phyloP scores from a whole-genome alignment of 1,140 invertebrate species.

The Scaptomyza montana region DNA sequence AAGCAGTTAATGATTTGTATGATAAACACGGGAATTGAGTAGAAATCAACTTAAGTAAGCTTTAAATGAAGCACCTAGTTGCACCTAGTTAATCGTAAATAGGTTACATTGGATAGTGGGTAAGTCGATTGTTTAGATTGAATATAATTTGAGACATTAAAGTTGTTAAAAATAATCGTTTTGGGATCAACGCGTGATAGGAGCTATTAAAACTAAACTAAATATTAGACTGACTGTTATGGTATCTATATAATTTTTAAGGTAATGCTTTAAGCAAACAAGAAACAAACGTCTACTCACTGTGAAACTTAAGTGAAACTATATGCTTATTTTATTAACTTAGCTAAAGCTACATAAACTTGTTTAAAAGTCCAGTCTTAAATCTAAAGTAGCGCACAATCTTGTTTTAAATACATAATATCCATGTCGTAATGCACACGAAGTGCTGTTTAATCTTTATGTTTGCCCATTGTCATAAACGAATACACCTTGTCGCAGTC shows the following conservation, averaged over 20 bases:
- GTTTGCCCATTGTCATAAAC: conserved; percentile 48
- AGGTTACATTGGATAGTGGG: neutral
- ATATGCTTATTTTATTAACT: conserved; percentile 1
- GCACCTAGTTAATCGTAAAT: too few species aligned
- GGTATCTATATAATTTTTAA: too few species aligned
- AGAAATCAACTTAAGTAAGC: conserved; percentile 7
- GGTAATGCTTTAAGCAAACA: too few species aligned
- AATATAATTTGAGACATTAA: neutral
- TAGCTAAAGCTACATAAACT: neutral
- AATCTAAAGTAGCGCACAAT: conserved; percentile 28
- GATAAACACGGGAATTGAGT: conserved; percentile 18
- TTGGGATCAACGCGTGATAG: neutral
- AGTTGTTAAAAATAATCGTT: neutral
- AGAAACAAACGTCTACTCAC: neutral
- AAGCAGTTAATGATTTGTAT: conserved; percentile 24
- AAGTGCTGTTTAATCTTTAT: conserved; percentile 69
- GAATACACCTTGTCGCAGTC: conserved; percentile 52
- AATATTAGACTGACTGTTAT: neutral
- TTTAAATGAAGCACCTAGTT: neutral
- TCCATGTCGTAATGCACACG: conserved; percentile 35
- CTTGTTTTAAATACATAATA: conserved; percentile 46
- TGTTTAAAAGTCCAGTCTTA: neutral
- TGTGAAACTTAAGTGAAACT: neutral
- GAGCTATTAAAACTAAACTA: neutral
- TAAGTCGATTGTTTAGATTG: neutral